A percentile compares a stretch with the other conserved stretches of the same genome.
Evolutionary conservation across 1,140 invertebrate genomes (phyloP).

Genomic region (Leptoteleia sp.): DNA sequence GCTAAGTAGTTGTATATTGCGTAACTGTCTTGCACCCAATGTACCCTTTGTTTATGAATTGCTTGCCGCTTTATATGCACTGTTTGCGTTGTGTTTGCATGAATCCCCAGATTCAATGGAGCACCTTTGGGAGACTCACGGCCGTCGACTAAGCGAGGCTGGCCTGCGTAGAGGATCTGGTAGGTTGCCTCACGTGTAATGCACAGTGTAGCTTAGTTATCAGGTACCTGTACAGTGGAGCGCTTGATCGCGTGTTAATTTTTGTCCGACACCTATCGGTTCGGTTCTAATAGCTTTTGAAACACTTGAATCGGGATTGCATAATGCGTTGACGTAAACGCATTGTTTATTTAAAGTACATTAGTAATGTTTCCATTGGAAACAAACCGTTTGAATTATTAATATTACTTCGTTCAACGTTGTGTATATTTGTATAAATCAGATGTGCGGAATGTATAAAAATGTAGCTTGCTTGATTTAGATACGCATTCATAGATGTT

Average conservation of each 20-base stretch:
- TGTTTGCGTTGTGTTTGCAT: constrained; percentile 81
- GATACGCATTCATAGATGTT: constrained; percentile 7
- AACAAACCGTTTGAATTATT: constrained; percentile 59
- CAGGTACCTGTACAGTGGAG: constrained; percentile 9
- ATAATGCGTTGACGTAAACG: constrained; percentile 26
- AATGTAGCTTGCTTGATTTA: constrained; percentile 45
- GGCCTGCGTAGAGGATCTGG: constrained; percentile 87
- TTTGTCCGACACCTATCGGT: neutral
- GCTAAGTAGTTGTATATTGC: constrained; percentile 62
- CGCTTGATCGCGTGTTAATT: constrained; percentile 4
- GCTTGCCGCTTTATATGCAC: constrained; percentile 73
- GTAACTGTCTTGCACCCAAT: constrained; percentile 29
- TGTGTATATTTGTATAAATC: constrained; percentile 20
- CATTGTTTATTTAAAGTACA: constrained; percentile 30
- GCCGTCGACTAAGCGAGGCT: constrained; percentile 86
- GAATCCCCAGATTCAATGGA: constrained; percentile 85
- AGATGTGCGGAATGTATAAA: constrained; percentile 12
- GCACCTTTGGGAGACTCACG: constrained; percentile 85
- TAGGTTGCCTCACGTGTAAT: constrained; percentile 76
- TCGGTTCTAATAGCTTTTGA: constrained; percentile 4
- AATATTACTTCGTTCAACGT: constrained; percentile 33
- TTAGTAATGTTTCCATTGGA: constrained; percentile 39
- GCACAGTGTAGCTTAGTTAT: constrained; percentile 49
- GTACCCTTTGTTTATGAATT: constrained; percentile 45
- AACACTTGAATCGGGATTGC: constrained; percentile 14